Conservation (phyloP, 2,797 vertebrate species). For the Triplophysa bombifrons region DNA sequence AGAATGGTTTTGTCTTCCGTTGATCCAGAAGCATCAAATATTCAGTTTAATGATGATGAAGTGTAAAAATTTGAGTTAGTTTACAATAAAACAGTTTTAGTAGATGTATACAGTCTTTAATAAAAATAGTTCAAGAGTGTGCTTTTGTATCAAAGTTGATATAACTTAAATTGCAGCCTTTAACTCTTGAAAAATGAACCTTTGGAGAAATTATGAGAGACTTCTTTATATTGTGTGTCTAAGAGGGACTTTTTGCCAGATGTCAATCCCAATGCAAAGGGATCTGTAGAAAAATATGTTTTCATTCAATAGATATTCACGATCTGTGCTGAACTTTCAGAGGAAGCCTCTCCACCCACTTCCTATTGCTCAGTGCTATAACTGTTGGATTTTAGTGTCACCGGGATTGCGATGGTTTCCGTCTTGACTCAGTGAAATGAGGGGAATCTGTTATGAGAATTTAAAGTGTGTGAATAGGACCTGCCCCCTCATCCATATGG, state of each 20-base stretch:
- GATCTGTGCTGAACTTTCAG: slow-evolving; percentile 34
- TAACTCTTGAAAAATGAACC: background rate
- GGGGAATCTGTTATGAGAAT: slow-evolving; percentile 55
- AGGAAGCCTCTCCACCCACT: slow-evolving; percentile 48
- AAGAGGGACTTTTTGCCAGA: background rate
- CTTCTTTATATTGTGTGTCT: background rate
- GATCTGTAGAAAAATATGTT: background rate
- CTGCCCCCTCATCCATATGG: slow-evolving; percentile 60
- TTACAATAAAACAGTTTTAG: background rate
- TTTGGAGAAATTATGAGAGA: background rate
- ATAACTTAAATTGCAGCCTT: background rate
- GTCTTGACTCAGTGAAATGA: slow-evolving; percentile 54
- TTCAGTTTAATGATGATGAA: background rate
- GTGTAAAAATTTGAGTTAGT: background rate
- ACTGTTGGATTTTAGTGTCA: slow-evolving; percentile 15
- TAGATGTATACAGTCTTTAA: background rate
- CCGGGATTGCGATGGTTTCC: slow-evolving; percentile 52
- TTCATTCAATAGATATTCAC: background rate
- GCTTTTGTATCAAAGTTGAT: background rate
- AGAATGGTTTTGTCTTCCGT: background rate
- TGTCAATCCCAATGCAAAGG: background rate
- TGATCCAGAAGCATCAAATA: background rate
- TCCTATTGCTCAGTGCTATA: slow-evolving; percentile 27
- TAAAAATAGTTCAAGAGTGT: background rate
- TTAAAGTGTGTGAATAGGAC: slow-evolving; percentile 39